Conservation (phyloP, 2,888 invertebrate species). For the Ochlodes sylvanus region DNA sequence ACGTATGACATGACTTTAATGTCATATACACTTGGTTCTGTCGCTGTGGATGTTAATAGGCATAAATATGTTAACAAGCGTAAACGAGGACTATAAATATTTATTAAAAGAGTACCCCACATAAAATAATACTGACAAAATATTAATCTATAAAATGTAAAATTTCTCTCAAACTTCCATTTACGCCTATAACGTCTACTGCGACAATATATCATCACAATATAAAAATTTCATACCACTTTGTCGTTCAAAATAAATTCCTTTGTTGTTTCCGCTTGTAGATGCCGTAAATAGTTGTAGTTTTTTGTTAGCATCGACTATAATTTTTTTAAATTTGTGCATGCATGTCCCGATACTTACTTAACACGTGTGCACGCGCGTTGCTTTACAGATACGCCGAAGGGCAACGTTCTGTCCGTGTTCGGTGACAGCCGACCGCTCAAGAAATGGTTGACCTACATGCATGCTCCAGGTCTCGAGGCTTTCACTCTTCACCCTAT, state of each 20-base stretch:
- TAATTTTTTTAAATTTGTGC: slow-evolving; percentile 18
- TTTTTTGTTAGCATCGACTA: background rate
- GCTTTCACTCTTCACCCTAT: slow-evolving; percentile 70
- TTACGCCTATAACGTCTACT: background rate
- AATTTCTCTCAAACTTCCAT: no score
- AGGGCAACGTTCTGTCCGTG: slow-evolving; percentile 72
- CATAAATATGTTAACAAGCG: no score
- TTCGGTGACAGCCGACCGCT: slow-evolving; percentile 72
- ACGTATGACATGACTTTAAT: no score
- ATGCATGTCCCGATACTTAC: slow-evolving; percentile 39
- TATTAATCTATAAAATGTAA: no score
- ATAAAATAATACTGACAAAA: no score
- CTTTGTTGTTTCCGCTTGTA: slow-evolving; percentile 25
- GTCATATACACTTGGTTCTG: no score
- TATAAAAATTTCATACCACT: background rate
- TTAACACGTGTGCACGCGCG: slow-evolving; percentile 55
- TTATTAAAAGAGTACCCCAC: no score
- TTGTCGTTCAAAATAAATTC: background rate
- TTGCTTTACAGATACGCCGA: slow-evolving; percentile 79
- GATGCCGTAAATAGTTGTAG: background rate
- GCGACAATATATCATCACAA: background rate
- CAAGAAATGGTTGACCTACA: slow-evolving; percentile 84
- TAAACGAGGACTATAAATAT: no score
- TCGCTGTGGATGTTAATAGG: no score
- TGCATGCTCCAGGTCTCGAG: slow-evolving; percentile 81